Conservation (phyloP, 92 coral and sea anemone genomes). For the Phenganax subtilis region DNA sequence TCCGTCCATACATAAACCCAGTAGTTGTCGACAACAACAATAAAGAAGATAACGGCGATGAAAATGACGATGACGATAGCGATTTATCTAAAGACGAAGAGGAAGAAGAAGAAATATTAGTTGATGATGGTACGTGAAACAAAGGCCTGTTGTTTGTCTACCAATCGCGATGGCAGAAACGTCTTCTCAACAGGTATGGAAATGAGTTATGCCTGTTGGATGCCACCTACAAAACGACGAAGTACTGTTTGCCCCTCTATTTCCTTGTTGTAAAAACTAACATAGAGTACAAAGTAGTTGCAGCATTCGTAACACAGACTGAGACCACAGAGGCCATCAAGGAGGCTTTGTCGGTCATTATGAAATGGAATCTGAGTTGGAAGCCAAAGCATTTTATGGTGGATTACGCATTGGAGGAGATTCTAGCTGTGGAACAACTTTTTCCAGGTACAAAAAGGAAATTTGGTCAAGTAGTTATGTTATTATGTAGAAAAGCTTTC, state of each 20-base stretch:
- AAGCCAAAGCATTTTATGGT: slow-evolving; percentile 45
- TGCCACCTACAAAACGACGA: slow-evolving; percentile 55
- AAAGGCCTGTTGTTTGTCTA: slow-evolving; percentile 32
- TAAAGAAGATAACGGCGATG: not conserved
- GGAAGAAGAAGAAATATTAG: not conserved
- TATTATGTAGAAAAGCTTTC: too few species aligned
- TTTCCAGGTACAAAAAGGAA: slow-evolving; percentile 38
- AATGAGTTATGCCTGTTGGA: slow-evolving; percentile 49
- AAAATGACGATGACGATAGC: not conserved
- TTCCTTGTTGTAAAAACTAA: slow-evolving; percentile 55
- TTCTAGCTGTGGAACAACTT: slow-evolving; percentile 48
- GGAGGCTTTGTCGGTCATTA: slow-evolving; percentile 45
- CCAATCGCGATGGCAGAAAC: slow-evolving; percentile 52
- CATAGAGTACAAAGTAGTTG: slow-evolving; percentile 54
- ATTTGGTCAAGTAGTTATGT: too few species aligned
- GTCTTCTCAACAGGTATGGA: slow-evolving; percentile 41
- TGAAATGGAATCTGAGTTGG: slow-evolving; percentile 55
- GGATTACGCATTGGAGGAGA: slow-evolving; percentile 50
- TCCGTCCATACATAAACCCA: slow-evolving; percentile 30
- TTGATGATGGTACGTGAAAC: not conserved
- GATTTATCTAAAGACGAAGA: not conserved
- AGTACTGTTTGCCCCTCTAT: slow-evolving; percentile 51
- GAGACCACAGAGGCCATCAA: slow-evolving; percentile 41
- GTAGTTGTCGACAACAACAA: not conserved
- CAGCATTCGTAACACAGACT: slow-evolving; percentile 41